These are phyloP conservation scores for Sorex fumeus DNA, from an alignment of 2,113 vertebrate genomes.

Conservation along the genomic window DNA sequence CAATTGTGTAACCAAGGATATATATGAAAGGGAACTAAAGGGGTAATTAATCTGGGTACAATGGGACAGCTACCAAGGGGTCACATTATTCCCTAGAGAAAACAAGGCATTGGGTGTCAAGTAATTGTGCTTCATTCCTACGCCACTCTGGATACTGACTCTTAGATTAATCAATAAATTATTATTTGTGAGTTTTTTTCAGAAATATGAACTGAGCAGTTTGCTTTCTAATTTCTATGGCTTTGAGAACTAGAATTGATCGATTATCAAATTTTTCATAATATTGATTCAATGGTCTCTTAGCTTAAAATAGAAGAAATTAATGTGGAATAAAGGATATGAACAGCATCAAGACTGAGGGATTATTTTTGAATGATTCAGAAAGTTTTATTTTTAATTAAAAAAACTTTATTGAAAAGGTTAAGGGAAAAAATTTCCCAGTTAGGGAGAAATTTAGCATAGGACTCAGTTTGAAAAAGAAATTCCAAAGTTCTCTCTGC, in stretches of 20 bases:
- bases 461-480: no score
- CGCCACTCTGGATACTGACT: not conserved
- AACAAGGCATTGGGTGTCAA: not conserved
- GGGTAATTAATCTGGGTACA: no score
- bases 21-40: not conserved
- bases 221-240: not conserved
- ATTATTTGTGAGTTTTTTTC: not conserved
- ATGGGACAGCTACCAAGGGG: not conserved
- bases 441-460: no score
- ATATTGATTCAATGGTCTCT: not conserved
- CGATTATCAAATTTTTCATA: not conserved
- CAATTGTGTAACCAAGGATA: not conserved
- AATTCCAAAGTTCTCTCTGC: no score
- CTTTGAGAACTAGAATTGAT: not conserved
- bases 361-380: not conserved
- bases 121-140: not conserved
- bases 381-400: not conserved
- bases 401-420: no score
- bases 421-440: no score
- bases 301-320: not conserved
- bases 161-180: rapidly evolving
- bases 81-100: not conserved
- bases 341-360: not conserved
- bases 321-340: no score
- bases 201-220: rapidly evolving